phyloP scores from a whole-genome alignment of 1,140 invertebrate species.

The Zeugodacus cucurbitae region DNA sequence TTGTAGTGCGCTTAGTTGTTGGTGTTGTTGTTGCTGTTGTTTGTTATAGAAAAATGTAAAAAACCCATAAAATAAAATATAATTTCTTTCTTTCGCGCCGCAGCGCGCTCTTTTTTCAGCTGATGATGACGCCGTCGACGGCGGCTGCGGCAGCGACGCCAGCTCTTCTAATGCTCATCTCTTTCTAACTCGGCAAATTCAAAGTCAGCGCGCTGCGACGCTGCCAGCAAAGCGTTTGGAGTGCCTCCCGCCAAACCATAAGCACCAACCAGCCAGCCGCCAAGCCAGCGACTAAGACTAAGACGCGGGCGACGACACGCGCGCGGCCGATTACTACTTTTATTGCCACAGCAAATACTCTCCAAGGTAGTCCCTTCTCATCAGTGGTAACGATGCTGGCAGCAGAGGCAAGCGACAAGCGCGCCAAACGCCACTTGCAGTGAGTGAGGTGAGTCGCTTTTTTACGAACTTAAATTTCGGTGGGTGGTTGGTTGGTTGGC shows the following conservation, averaged over 20 bases:
- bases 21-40: background rate
- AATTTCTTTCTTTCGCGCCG: conserved; percentile 31
- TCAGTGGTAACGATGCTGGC: background rate
- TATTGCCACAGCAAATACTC: conserved; percentile 65
- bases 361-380: conserved; percentile 54
- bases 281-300: background rate
- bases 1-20: background rate
- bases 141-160: background rate
- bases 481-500: background rate
- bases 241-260: background rate
- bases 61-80: conserved; percentile 41
- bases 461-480: conserved; percentile 20
- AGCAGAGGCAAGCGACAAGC: conserved; percentile 5
- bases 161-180: conserved; percentile 61
- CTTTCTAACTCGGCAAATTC: conserved; percentile 62
- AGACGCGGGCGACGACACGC: conserved; percentile 42
- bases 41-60: conserved; percentile 37
- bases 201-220: background rate
- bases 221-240: background rate
- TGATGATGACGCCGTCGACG: background rate
- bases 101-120: background rate
- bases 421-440: background rate
- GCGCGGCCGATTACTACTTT: conserved; percentile 64
- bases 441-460: background rate
- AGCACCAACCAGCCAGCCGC: background rate